Evolutionary conservation across 2,888 invertebrate genomes (phyloP).

Genomic region (Luperina testacea): DNA sequence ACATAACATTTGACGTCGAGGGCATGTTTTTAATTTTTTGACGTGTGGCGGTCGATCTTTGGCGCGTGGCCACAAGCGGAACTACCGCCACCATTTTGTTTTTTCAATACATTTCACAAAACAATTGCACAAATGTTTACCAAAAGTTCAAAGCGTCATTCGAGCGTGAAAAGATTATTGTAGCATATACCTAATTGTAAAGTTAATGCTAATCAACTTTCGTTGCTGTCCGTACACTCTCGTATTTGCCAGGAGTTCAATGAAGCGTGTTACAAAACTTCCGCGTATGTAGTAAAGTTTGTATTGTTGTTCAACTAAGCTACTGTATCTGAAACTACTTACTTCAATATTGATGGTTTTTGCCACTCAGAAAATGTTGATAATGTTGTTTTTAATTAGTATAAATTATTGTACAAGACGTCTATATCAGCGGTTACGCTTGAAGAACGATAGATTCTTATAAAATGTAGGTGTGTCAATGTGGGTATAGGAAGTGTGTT

Average conservation of each 20-base stretch:
- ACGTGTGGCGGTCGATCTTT: no score
- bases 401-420: slow-evolving; percentile 3
- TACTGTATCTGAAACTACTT: slow-evolving; percentile 21
- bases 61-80: no score
- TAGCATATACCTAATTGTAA: background rate
- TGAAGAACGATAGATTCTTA: background rate
- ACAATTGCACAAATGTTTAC: background rate
- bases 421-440: background rate
- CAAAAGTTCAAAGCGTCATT: background rate
- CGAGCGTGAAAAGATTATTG: background rate
- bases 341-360: slow-evolving; percentile 4
- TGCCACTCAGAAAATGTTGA: background rate
- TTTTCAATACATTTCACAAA: no score
- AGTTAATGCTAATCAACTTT: background rate
- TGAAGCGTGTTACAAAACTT: slow-evolving; percentile 20
- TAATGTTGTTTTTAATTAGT: slow-evolving; percentile 9
- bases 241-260: slow-evolving; percentile 25
- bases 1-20: no score
- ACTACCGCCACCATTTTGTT: no score
- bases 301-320: background rate
- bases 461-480: background rate
- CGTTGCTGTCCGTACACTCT: slow-evolving; percentile 7
- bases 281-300: slow-evolving; percentile 32
- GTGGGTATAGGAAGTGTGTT: background rate
- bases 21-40: no score